A percentile compares a stretch with the other conserved stretches of the same genome.
Evolutionary conservation across 2,888 invertebrate genomes (phyloP).

Genomic region (Stenchaetothrips biformis): DNA sequence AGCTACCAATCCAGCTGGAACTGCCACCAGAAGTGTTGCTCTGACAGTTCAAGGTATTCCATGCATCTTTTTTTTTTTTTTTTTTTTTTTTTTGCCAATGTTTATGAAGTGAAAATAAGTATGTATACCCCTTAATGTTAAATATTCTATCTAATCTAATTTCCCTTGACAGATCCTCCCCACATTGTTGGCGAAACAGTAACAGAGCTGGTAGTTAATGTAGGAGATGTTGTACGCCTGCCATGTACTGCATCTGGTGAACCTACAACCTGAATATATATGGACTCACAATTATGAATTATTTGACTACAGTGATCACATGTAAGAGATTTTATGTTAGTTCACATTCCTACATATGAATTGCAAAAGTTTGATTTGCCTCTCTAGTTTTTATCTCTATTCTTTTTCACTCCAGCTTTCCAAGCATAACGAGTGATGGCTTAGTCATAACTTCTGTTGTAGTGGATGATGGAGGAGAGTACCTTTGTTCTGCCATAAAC

Average conservation of each 20-base stretch:
- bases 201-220: conserved; percentile 39
- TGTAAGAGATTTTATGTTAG: neutral
- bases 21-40: conserved; percentile 45
- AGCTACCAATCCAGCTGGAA: conserved; percentile 55
- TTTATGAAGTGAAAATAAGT: neutral
- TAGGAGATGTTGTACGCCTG: conserved; percentile 45
- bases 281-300: conserved; percentile 4
- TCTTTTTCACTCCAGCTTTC: neutral
- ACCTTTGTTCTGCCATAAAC: conserved; percentile 25
- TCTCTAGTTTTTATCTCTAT: neutral
- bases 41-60: conserved; percentile 49
- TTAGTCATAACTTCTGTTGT: conserved; percentile 10
- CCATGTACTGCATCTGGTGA: conserved; percentile 57
- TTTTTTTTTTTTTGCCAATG: neutral
- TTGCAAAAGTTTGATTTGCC: too few relatives aligned
- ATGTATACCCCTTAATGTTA: neutral
- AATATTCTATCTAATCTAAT: too few relatives aligned
- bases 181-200: conserved; percentile 45
- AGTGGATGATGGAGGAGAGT: conserved; percentile 23
- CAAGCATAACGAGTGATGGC: neutral
- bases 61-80: conserved; percentile 25
- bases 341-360: too few relatives aligned
- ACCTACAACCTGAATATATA: conserved; percentile 49
- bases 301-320: neutral
- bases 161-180: conserved; percentile 47